These are phyloP conservation scores for Perca fluviatilis DNA, from an alignment of 2,113 vertebrate genomes.

Conservation along the genomic window DNA sequence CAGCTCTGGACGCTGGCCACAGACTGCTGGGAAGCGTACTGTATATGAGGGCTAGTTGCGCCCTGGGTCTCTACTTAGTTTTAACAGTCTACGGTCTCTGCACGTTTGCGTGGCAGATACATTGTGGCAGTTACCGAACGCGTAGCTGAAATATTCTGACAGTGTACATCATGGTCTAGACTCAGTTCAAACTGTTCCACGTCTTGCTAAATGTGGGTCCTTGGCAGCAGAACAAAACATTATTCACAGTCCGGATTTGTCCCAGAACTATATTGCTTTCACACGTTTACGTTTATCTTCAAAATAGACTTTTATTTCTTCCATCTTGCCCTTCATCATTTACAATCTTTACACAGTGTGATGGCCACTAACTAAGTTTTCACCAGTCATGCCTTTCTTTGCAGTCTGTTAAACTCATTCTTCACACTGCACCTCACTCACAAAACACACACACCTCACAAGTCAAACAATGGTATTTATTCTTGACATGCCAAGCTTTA, in stretches of 20 bases:
- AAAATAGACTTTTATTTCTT: slow-evolving; percentile 15
- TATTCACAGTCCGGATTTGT: slow-evolving; percentile 1
- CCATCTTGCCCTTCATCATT: not conserved
- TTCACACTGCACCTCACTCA: slow-evolving; percentile 26
- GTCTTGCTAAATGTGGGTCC: slow-evolving; percentile 17
- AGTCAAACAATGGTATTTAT: slow-evolving; percentile 41
- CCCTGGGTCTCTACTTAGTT: not conserved
- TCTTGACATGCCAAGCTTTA: not conserved
- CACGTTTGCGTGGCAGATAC: slow-evolving; percentile 44
- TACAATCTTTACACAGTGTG: not conserved
- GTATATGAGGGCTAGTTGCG: slow-evolving; percentile 64
- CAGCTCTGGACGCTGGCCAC: slow-evolving; percentile 73
- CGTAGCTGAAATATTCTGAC: slow-evolving; percentile 44
- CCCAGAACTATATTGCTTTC: slow-evolving; percentile 11
- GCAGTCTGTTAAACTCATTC: slow-evolving; percentile 19
- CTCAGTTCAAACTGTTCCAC: slow-evolving; percentile 9
- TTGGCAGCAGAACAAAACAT: slow-evolving; percentile 11
- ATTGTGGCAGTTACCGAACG: slow-evolving; percentile 33
- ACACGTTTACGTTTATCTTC: slow-evolving; percentile 21
- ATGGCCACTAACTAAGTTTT: not conserved
- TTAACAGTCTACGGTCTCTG: not conserved
- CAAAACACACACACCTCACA: slow-evolving; percentile 7
- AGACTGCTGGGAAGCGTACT: slow-evolving; percentile 48
- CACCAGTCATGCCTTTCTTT: not conserved
- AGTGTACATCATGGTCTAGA: slow-evolving; percentile 45